phyloP scores from a whole-genome alignment of 2,888 invertebrate genomes.

The Eueremaeus valkanovi region DNA sequence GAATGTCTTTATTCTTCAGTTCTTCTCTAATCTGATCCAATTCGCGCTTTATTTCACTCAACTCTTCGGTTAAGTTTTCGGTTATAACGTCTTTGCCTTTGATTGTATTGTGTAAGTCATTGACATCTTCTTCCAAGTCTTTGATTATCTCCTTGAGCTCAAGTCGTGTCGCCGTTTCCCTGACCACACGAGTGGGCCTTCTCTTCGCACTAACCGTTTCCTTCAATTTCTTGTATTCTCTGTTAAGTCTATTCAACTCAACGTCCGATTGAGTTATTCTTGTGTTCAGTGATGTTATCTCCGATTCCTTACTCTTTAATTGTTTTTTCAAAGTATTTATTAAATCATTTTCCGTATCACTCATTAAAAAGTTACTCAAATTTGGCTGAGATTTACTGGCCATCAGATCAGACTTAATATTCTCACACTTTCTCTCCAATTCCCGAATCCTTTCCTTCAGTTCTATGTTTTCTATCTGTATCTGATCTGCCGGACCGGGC shows the following conservation, averaged over 20 bases:
- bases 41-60: slow-evolving; percentile 43
- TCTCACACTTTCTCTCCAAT: slow-evolving; percentile 63
- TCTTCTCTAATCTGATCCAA: slow-evolving; percentile 41
- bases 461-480: slow-evolving; percentile 53
- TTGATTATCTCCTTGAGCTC: slow-evolving; percentile 70
- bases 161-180: slow-evolving; percentile 47
- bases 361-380: slow-evolving; percentile 19
- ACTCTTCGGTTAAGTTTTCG: slow-evolving; percentile 45
- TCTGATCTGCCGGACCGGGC: slow-evolving; percentile 46
- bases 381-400: slow-evolving; percentile 38
- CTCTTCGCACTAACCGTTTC: slow-evolving; percentile 61
- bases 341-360: slow-evolving; percentile 46
- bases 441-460: slow-evolving; percentile 61
- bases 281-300: slow-evolving; percentile 64
- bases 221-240: slow-evolving; percentile 48
- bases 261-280: slow-evolving; percentile 47
- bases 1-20: slow-evolving; percentile 41
- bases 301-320: slow-evolving; percentile 55
- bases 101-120: slow-evolving; percentile 50
- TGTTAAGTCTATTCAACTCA: slow-evolving; percentile 43
- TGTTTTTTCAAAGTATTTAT: slow-evolving; percentile 48
- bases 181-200: slow-evolving; percentile 67
- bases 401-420: slow-evolving; percentile 54
- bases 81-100: slow-evolving; percentile 45
- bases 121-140: slow-evolving; percentile 80